phyloP scores from a whole-genome alignment of 2,797 vertebrate genomes.

The Channallabes apus region DNA sequence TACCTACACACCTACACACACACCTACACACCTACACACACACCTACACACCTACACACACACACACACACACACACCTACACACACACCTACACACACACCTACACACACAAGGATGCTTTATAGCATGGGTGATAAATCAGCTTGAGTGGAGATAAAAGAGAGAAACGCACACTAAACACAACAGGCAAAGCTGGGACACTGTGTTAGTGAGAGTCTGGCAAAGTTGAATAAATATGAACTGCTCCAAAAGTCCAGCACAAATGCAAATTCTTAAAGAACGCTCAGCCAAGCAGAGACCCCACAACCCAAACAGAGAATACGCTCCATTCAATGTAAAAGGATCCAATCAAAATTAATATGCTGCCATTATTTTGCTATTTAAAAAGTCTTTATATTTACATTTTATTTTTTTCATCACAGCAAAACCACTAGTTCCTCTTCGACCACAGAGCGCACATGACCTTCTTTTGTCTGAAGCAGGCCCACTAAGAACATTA shows the following conservation, averaged over 20 bases:
- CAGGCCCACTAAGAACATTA: conserved; percentile 27
- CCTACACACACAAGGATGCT: not conserved
- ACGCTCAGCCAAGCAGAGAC: not conserved
- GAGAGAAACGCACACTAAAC: not conserved
- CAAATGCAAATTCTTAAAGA: conserved; percentile 3
- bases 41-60: not conserved
- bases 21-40: too few species aligned
- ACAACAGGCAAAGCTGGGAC: not conserved
- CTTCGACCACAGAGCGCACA: not conserved
- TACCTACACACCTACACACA: too few species aligned
- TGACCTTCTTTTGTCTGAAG: conserved; percentile 25
- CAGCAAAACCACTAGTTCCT: conserved; percentile 4
- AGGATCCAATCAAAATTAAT: not conserved
- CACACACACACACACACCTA: not conserved
- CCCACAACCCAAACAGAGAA: not conserved
- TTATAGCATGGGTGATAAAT: conserved; percentile 3
- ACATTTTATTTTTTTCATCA: not conserved
- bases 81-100: not conserved
- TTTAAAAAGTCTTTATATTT: not conserved
- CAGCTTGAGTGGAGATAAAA: not conserved
- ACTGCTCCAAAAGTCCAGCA: not conserved
- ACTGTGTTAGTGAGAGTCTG: not conserved
- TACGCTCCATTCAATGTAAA: not conserved
- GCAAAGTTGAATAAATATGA: not conserved
- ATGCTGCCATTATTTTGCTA: not conserved